Evolutionary conservation across 2,113 vertebrate species (phyloP), one percentile per base, ranked within the genome.

Genomic region (Carassius auratus): DNA sequence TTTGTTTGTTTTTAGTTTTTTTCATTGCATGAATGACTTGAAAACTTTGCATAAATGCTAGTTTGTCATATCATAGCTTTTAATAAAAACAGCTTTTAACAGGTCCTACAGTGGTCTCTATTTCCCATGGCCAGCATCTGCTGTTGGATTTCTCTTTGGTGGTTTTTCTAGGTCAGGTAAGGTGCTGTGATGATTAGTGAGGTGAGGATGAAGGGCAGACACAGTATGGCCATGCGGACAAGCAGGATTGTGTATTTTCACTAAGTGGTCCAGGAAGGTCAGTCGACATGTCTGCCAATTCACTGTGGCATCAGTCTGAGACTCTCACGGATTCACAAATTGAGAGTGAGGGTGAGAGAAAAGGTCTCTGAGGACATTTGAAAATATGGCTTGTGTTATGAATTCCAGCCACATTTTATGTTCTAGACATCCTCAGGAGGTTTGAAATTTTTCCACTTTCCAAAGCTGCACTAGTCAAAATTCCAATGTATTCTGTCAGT

Each of bases 161-260:
- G 30, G 26, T 14, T 55, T 55, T 76, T 33, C 55, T 26, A 33
- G 75, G 15, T 76, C 61, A 81, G 61, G 9, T 73, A 13, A 69
- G 14, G 71, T 23, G 50, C n/a, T 75, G 36, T 17, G 76, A 45
- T 82, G 59, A 45, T 84, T 62, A 85, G 73, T 77, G 48, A 26
- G 10, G 36, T 42, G 30, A 48, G 23, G 48, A 75, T 7, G 55
- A 48, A 79, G 23, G 52, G 55, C 38, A 64, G 57, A 59, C 19
- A n/a, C 82, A 64, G 26, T 59, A 52, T 85, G 81, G 79, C 59
- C 82, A 81, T 81, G 83, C 83, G 84, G 82, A 80, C 68, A 85
- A 61, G 83, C 48, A 81, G 38, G 76, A 74, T 76, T 45, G 66
- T 36, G 38, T 80, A 76, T 52, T 81, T 81, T 50, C 45, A 81